Conservation (phyloP, 1,140 invertebrate species). For the Monochamus saltuarius region DNA sequence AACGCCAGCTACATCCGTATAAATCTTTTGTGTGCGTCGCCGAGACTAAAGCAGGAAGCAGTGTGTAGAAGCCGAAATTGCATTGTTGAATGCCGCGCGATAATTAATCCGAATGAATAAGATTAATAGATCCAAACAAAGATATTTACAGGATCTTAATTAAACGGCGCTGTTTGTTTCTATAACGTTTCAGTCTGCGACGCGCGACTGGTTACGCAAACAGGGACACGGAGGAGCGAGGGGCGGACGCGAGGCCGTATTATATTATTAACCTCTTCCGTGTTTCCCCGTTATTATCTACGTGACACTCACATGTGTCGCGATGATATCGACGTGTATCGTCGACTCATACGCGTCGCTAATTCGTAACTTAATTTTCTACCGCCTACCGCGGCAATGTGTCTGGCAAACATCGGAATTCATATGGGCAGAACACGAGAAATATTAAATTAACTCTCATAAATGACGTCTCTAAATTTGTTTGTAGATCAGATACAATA, state of each 20-base stretch:
- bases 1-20: conserved; percentile 16
- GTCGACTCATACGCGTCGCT: conserved; percentile 12
- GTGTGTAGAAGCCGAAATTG: conserved; percentile 19
- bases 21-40: conserved; percentile 16
- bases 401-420: background rate
- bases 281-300: conserved; percentile 6
- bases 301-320: conserved; percentile 26
- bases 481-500: too few relatives aligned
- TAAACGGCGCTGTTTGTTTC: conserved; percentile 27
- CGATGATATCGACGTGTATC: conserved; percentile 13
- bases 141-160: conserved; percentile 37
- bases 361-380: conserved; percentile 9
- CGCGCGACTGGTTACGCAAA: conserved; percentile 11
- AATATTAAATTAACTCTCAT: too few relatives aligned
- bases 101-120: conserved; percentile 39
- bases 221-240: conserved; percentile 7
- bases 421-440: too few relatives aligned
- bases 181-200: conserved; percentile 16
- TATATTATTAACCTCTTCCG: conserved; percentile 17
- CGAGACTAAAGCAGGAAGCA: conserved; percentile 13
- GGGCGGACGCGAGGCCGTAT: conserved; percentile 10
- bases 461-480: too few relatives aligned
- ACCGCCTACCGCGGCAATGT: conserved; percentile 11
- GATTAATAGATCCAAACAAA: conserved; percentile 39
- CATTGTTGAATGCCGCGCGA: conserved; percentile 27